Percentiles rank a stretch among this genome's conserved stretches.
Conservation (phyloP, 2,797 vertebrate genomes). For the Amazonetta brasiliensis region DNA sequence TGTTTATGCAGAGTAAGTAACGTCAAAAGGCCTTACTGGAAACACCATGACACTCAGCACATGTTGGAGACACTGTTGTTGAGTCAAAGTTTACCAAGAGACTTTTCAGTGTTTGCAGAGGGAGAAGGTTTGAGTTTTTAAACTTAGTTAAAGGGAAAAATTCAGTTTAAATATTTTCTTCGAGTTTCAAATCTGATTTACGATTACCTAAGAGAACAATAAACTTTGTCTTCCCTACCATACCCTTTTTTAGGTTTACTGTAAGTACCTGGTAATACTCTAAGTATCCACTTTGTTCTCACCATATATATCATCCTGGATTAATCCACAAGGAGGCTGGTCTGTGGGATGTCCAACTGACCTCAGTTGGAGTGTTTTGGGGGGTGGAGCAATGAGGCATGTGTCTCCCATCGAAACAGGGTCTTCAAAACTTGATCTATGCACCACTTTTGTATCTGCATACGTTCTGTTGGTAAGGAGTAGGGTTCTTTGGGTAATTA, state of each 20-base stretch:
- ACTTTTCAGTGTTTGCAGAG: neutral
- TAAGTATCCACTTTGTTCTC: neutral
- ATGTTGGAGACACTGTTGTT: neutral
- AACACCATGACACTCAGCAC: neutral
- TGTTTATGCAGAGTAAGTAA: neutral
- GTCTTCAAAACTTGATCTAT: neutral
- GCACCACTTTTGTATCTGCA: neutral
- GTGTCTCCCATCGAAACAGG: neutral
- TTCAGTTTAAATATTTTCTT: neutral
- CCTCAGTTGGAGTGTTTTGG: neutral
- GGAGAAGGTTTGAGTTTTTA: neutral
- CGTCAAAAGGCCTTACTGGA: neutral
- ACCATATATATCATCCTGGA: neutral
- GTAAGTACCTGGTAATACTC: neutral
- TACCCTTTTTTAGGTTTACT: neutral
- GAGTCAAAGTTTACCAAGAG: neutral
- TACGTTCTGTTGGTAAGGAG: neutral
- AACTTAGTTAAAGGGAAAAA: neutral
- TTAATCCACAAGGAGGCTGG: neutral
- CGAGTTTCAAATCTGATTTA: neutral
- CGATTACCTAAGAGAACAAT: neutral
- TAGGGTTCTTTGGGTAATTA: neutral
- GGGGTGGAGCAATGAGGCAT: neutral
- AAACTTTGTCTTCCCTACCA: neutral
- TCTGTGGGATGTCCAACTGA: neutral